Base-by-base conservation (phyloP, 2,797 vertebrate species). In the Diplodus puntazzo region DNA sequence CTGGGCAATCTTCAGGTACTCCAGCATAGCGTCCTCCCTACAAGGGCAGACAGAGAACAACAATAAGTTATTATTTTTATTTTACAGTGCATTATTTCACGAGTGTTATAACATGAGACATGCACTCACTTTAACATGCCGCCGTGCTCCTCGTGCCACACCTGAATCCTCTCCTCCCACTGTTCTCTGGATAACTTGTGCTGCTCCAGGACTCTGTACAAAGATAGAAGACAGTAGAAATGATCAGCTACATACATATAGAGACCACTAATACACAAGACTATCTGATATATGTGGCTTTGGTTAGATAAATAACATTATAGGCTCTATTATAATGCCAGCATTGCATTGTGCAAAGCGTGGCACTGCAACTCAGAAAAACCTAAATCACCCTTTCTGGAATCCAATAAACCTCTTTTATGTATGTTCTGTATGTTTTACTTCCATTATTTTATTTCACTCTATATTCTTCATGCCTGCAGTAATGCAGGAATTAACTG, bases 161-260 rank as follows among this genome's bases (percentile, higher is more conserved):
- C 97, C 89, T 99, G 97, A 84, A 99, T 99, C 71, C 98, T 95
- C 86, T 99, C 98, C 92, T 99, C 98, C 98, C 98, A 99, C 91
- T 99, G 98, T 12, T 99, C 98, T 88, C 94, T 93, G 85, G 96
- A 97, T 60, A 99, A 92, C 82, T 99, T 98, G 93, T 99, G 98
- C 89, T 99, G 98, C 89, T 99, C 98, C 95, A 97, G 88, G 69
- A 99, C 98, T 88, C 98, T 99, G 66, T 17, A 71, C 27, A 10
- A 72, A 11, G n/a, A 74, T 10, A 55, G 21, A 43, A 27, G 11
- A 49, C 23, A 34, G n/a, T 1, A 16, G 39, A 3, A 53, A 53
- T 42, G 66, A 49, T 76, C 18, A 87, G 68, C 25, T 10, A 7
- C 14, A 23, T 43, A 10, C 11, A 42, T 0, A 54, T 20, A 67